Conservation (phyloP, 2,797 vertebrate species). For the Poliocrania exsul region DNA sequence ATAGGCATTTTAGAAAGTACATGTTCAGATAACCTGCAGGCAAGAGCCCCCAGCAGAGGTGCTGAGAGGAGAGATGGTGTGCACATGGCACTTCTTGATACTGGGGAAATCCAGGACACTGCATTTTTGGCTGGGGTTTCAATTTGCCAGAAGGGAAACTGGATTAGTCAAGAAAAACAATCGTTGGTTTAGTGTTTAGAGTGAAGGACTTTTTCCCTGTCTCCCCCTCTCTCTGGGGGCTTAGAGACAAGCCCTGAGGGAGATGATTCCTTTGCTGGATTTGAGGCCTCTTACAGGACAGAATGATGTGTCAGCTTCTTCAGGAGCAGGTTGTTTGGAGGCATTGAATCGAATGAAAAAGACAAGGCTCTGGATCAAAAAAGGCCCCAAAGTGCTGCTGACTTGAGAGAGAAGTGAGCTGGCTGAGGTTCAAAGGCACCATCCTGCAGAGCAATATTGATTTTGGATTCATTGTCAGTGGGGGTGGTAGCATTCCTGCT, state of each 20-base stretch:
- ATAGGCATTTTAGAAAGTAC: slow-evolving; percentile 1
- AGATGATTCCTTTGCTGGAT: neutral
- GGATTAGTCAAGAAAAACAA: neutral
- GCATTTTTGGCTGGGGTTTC: neutral
- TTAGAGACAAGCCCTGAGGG: neutral
- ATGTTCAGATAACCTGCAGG: neutral
- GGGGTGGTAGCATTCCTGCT: neutral
- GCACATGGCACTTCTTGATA: neutral
- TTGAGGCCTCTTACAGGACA: neutral
- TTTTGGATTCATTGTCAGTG: neutral
- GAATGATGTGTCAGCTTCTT: neutral
- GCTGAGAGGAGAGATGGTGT: neutral
- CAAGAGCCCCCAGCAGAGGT: neutral
- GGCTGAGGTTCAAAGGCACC: neutral
- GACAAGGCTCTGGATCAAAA: neutral
- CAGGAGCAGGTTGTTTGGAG: neutral
- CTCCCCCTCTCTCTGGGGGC: neutral
- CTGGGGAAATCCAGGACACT: neutral
- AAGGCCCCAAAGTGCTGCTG: neutral
- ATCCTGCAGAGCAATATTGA: neutral
- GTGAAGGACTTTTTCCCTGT: neutral
- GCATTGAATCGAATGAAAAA: neutral
- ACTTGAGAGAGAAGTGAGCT: neutral
- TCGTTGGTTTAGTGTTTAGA: neutral
- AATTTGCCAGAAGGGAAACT: neutral